Evolutionary conservation across 2,797 vertebrate genomes (phyloP).

Genomic region (Chiloscyllium punctatum): DNA sequence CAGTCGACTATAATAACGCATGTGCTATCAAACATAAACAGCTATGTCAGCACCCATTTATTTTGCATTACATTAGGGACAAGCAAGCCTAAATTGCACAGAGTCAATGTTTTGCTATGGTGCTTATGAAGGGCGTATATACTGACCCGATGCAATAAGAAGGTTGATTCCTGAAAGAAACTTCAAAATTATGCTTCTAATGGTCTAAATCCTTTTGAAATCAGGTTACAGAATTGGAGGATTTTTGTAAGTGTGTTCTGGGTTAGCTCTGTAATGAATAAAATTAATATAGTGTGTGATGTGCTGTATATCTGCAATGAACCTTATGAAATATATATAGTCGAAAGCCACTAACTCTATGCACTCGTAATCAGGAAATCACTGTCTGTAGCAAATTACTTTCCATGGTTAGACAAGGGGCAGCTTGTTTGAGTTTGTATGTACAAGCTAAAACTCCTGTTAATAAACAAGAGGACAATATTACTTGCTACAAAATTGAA

Average conservation of each 20-base stretch:
- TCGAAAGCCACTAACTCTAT: conserved; percentile 32
- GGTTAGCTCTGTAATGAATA: conserved; percentile 10
- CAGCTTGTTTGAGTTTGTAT: conserved; percentile 36
- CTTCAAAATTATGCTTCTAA: background rate
- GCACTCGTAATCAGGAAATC: conserved; percentile 31
- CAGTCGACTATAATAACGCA: background rate
- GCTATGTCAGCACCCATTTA: background rate
- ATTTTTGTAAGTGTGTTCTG: background rate
- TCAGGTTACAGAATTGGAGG: background rate
- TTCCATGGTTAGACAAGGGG: background rate
- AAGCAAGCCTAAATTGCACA: background rate
- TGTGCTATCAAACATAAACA: background rate
- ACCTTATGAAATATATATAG: conserved; percentile 35
- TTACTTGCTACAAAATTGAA: conserved; percentile 5
- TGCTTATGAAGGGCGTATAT: background rate
- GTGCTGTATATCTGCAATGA: conserved; percentile 34
- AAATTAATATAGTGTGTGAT: conserved; percentile 32
- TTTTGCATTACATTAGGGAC: background rate
- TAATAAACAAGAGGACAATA: conserved; percentile 25
- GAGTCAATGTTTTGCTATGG: background rate
- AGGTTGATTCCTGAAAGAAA: background rate
- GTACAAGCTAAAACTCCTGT: conserved; percentile 19
- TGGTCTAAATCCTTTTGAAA: background rate
- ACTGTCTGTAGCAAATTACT: conserved; percentile 32
- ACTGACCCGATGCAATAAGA: background rate